Conservation (phyloP, 2,797 vertebrate genomes). For the Oryzias dopingdopingensis region DNA sequence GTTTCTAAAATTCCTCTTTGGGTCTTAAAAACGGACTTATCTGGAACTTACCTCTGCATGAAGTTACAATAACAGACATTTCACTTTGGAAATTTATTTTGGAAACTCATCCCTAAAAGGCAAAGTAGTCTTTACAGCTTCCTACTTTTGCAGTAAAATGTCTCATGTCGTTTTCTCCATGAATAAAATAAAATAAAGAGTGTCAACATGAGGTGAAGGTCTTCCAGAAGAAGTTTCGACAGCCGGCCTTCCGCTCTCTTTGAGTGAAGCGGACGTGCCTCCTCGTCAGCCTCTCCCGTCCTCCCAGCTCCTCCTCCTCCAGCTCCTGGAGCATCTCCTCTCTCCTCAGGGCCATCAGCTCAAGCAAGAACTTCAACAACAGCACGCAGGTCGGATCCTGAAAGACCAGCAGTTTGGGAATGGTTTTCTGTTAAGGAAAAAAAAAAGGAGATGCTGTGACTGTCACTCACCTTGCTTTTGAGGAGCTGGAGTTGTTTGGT, state of each 20-base stretch:
- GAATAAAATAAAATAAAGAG: neutral
- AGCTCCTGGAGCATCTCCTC: constrained; percentile 28
- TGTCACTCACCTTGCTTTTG: constrained; percentile 62
- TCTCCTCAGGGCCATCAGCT: constrained; percentile 36
- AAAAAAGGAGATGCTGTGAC: neutral
- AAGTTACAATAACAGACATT: neutral
- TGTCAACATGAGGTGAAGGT: constrained; percentile 81
- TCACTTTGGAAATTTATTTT: constrained; percentile 31
- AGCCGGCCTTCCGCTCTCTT: constrained; percentile 78
- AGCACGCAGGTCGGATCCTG: constrained; percentile 63
- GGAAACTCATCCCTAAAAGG: constrained; percentile 1
- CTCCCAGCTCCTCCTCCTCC: constrained; percentile 51
- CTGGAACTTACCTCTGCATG: neutral
- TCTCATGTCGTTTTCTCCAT: neutral
- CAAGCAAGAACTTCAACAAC: constrained; percentile 62
- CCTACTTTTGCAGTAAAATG: neutral
- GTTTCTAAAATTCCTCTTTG: no score
- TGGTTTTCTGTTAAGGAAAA: neutral
- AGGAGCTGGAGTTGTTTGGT: constrained; percentile 44
- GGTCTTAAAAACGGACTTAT: no score
- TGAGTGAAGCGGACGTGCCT: constrained; percentile 69
- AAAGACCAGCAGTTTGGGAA: neutral
- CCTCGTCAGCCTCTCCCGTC: constrained; percentile 51
- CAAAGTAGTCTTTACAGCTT: neutral
- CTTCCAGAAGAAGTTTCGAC: constrained; percentile 85